These are phyloP conservation scores for Branchipolynoe longqiensis DNA, from an alignment of 2,888 invertebrate species.

Conservation along the genomic window DNA sequence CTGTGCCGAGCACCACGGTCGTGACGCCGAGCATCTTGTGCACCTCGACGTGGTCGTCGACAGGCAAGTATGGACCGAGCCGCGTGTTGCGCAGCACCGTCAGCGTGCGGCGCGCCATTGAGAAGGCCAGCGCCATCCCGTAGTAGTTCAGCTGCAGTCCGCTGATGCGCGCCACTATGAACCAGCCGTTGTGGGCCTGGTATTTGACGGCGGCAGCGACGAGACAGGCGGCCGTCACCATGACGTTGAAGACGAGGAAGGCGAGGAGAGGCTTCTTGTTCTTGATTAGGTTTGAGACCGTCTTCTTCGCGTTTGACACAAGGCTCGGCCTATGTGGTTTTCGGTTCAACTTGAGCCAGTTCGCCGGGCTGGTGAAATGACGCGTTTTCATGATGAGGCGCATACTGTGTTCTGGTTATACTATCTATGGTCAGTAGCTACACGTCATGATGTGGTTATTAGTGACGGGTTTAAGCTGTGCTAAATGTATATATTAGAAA, in stretches of 20 bases:
- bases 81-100: constrained; percentile 92
- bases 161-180: constrained; percentile 92
- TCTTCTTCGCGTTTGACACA: not conserved
- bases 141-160: constrained; percentile 94
- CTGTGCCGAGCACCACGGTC: constrained; percentile 87
- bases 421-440: no score
- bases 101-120: constrained; percentile 93
- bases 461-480: no score
- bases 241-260: constrained; percentile 87
- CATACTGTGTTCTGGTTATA: no score
- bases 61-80: constrained; percentile 88
- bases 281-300: not conserved
- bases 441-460: no score
- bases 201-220: constrained; percentile 65
- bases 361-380: constrained; percentile 23
- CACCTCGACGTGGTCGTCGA: constrained; percentile 95
- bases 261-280: constrained; percentile 74
- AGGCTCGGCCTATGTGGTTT: not conserved
- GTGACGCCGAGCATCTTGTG: constrained; percentile 94
- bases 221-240: constrained; percentile 90
- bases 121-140: constrained; percentile 92
- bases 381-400: no score
- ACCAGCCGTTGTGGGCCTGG: constrained; percentile 85
- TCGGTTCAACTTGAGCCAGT: constrained; percentile 39
- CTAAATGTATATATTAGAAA: no score